Conservation (phyloP, 2,888 invertebrate species). For the Oscheius sp. region DNA sequence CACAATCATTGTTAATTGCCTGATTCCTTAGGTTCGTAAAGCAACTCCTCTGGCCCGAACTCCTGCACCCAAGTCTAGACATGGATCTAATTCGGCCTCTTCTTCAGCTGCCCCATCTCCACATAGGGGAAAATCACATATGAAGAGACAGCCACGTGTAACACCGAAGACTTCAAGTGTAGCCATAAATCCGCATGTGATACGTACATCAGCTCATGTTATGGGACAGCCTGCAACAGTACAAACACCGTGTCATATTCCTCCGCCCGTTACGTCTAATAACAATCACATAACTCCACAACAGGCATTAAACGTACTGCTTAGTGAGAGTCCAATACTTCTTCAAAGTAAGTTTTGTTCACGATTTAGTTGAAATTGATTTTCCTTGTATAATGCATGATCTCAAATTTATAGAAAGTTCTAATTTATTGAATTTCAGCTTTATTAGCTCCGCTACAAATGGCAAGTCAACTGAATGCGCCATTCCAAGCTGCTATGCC, state of each 20-base stretch:
- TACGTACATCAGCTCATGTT: neutral
- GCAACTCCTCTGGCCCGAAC: slow-evolving; percentile 20
- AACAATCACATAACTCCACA: too few relatives aligned
- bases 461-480: neutral
- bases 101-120: neutral
- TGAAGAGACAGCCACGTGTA: neutral
- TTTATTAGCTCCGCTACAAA: neutral
- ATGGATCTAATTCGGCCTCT: neutral
- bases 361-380: neutral
- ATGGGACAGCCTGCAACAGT: neutral
- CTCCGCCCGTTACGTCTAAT: neutral
- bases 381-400: neutral
- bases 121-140: neutral
- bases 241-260: neutral
- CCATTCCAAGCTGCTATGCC: neutral
- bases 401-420: neutral
- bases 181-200: neutral
- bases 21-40: slow-evolving; percentile 31
- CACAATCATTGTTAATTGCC: neutral
- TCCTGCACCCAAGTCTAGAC: neutral
- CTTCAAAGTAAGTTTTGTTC: slow-evolving; percentile 12
- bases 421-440: neutral
- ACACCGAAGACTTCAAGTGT: neutral
- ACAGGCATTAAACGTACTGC: neutral
- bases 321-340: slow-evolving; percentile 13